Evolutionary conservation across 2,888 invertebrate genomes (phyloP).

Genomic region (Liposcelis brunnea): DNA sequence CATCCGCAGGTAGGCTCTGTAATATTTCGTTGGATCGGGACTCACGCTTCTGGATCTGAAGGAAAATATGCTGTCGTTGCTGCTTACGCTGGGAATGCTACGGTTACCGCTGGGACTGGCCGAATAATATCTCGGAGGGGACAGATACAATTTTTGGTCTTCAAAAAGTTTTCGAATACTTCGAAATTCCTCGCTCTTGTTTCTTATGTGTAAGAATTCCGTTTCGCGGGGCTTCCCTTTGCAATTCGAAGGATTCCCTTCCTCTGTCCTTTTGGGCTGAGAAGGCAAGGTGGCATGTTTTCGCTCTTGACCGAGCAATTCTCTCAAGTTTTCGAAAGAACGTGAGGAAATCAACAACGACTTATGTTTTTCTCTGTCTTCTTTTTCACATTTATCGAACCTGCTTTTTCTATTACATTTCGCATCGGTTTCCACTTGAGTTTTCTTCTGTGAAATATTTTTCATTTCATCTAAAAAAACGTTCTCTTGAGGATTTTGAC

Average conservation of each 20-base stretch:
- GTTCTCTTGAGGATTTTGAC: background rate
- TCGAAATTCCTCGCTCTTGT: background rate
- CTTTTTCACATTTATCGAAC: conserved; percentile 20
- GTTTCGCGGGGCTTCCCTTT: too few relatives aligned
- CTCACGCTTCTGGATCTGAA: conserved; percentile 50
- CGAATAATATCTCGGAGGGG: conserved; percentile 17
- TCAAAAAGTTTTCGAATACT: background rate
- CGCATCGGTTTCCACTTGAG: conserved; percentile 15
- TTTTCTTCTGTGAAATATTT: background rate
- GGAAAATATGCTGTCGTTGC: conserved; percentile 13
- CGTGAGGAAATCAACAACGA: conserved; percentile 32
- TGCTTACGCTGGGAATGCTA: conserved; percentile 7
- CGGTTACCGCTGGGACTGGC: background rate
- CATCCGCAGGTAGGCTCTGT: conserved; percentile 48
- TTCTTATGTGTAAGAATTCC: background rate
- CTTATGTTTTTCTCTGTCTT: conserved; percentile 19
- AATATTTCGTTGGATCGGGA: conserved; percentile 53
- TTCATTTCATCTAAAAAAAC: conserved; percentile 8
- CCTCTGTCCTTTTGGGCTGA: background rate
- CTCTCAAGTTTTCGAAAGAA: conserved; percentile 58
- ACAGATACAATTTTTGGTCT: conserved; percentile 18
- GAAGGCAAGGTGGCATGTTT: conserved; percentile 34
- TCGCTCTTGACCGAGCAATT: conserved; percentile 61
- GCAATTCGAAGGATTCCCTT: too few relatives aligned
- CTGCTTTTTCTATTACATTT: conserved; percentile 14